Percentiles rank a stretch among this genome's conserved stretches.
Evolutionary conservation across 2,113 vertebrate genomes (phyloP).

Genomic region (Tragelaphus scriptus): DNA sequence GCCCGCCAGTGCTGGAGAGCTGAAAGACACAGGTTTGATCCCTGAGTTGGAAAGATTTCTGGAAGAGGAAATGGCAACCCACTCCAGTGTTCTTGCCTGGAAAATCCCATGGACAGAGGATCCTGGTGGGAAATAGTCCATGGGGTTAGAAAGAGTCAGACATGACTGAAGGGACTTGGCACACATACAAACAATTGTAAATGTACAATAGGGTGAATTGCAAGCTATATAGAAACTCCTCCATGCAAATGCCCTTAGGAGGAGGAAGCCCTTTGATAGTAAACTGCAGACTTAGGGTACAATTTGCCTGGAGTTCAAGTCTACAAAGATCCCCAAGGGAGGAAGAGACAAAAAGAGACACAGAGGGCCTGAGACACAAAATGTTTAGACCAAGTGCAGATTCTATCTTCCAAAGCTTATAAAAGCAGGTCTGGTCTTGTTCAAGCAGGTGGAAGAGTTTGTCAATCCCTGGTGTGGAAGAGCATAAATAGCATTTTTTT

Average conservation of each 20-base stretch:
- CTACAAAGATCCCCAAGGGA: too few relatives aligned
- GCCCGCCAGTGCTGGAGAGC: neutral
- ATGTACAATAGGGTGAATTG: neutral
- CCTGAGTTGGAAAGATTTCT: neutral
- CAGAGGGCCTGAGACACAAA: neutral
- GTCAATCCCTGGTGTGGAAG: rapidly evolving
- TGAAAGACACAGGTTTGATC: neutral
- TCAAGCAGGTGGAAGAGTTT: neutral
- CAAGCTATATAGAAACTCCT: neutral
- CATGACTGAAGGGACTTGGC: neutral
- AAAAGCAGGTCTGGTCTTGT: neutral
- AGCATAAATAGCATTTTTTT: neutral
- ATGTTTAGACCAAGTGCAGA: neutral
- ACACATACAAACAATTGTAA: neutral
- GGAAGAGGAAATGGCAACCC: neutral
- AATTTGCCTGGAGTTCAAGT: neutral
- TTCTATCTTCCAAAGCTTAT: rapidly evolving
- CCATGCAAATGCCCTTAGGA: neutral
- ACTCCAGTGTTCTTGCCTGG: neutral
- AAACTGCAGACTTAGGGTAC: neutral
- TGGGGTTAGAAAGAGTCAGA: neutral
- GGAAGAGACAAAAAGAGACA: neutral
- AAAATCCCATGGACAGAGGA: neutral
- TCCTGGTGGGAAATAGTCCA: neutral
- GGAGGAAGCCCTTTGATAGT: neutral